Base-by-base conservation (phyloP, 2,113 vertebrate species). In the Cyphomyrus discorhynchus region DNA sequence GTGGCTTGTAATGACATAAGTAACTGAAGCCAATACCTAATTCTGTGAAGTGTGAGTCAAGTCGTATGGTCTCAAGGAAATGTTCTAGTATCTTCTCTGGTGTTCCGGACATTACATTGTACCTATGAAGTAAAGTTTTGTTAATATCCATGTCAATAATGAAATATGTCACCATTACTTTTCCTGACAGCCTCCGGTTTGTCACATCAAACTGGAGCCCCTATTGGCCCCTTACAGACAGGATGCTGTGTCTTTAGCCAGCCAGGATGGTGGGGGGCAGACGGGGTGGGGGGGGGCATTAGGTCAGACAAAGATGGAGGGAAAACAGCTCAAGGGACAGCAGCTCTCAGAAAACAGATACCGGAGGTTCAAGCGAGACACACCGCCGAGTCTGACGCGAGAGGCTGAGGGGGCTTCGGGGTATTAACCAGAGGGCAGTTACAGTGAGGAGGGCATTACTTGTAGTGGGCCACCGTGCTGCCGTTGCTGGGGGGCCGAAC, bases 1-100 rank as follows among this genome's bases (percentile, higher is more conserved):
- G 70, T 77, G 13, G 15, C 74, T 42, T 80, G 42, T 47, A 47
- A 84, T 84, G 31, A 82, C 17, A 80, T 13, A 31, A 13, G 27
- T 31, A 58, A 66, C 7, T 19, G 8, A 45, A 45, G 53, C 35
- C 19, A 88, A 19, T 93, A 96, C 96, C 96, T 95, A 96, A 96
- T 94, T 99, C 98, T 92, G 95, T 97, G 94, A 97, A 96, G 93
- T 97, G 95, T 93, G 97, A 94, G 92, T 99, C 98, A 93, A 98
- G 97, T 91, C 98, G 97, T 96, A 99, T 98, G 0, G 98, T 97
- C 95, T 99, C 98, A 93, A 99, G 96, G 94, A 99, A 98, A 94
- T 99, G 98, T 92, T 99, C 98, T 91, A 99, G 96, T 95, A 99
- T 98, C 96, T 99, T 99, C 96, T 99, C 98, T 90, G 98, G 97